Conservation (phyloP, 2,113 vertebrate genomes). For the Pedionomus torquatus region DNA sequence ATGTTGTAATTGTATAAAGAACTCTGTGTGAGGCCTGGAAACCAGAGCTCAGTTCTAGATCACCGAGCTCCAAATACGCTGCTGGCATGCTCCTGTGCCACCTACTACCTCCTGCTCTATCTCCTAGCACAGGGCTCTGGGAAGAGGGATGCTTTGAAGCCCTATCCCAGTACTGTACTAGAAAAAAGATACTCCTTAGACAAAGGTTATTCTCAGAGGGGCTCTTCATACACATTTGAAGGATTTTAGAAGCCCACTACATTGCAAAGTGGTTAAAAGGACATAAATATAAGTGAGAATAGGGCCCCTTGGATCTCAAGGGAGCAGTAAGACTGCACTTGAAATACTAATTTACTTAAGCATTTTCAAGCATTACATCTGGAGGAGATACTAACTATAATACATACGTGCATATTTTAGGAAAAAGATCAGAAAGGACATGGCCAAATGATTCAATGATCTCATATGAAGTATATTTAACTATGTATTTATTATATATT, state of each 20-base stretch:
- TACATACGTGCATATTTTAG: not conserved
- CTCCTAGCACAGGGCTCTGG: not conserved
- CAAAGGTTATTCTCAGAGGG: not conserved
- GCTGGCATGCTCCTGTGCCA: not conserved
- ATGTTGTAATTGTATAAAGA: not conserved
- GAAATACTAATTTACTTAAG: not conserved
- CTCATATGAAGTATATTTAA: not conserved
- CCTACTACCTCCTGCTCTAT: not conserved
- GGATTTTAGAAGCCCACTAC: not conserved
- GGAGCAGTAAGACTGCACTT: not conserved
- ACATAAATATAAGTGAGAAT: not conserved
- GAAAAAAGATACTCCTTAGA: not conserved
- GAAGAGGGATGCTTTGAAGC: not conserved
- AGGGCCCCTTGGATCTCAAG: not conserved
- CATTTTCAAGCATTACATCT: not conserved
- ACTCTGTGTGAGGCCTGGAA: not conserved
- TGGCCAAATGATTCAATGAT: not conserved
- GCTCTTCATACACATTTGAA: not conserved
- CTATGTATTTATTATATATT: not conserved
- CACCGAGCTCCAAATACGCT: rapidly evolving
- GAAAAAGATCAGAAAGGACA: not conserved
- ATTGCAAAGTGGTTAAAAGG: not conserved
- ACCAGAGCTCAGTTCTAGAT: not conserved
- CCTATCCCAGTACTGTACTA: not conserved
- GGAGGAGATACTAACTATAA: not conserved